Base-by-base conservation (phyloP, 1,140 invertebrate genomes). In the Tetramorium parvispinum region DNA sequence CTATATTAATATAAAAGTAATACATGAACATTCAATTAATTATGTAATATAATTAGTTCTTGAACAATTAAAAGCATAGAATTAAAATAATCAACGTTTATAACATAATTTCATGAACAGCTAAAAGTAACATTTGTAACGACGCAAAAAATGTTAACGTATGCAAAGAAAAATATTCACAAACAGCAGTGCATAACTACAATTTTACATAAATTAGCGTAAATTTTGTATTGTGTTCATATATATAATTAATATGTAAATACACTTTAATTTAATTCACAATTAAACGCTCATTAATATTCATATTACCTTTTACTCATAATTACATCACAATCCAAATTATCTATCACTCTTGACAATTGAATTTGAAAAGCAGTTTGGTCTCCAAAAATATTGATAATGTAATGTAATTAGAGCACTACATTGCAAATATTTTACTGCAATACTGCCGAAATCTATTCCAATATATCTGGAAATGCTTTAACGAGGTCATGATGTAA, bases 211-310 rank as follows among this genome's bases (percentile, higher is more conserved):
- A 66, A 66, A 66, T 46, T 46, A 43, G 40, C 21, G 24, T 55
- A n/a, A 37, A 65, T 21, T 81, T 81, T 32, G 37, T 21, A 68
- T 43, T 53, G 32, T 79, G 32, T 66, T 55, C 61, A 21, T 16
- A 68, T 16, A 68, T 68, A 24, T 18, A 27, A 81, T 68, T 55
- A 53, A 81, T 70, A 43, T 70, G 49, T 57, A 81, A 81, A 70
- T 70, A 13, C 8, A 65, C 32, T 55, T 65, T 27, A 27, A 81
- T 43, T 70, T 70, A 81, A 81, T 70, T 46, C 40, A 32, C 57
- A 46, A 78, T 63, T 63, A 49, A 61, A 63, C 7, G 21, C n/a
- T 3, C 10, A 78, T 78, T 78, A 78, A 63, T 78, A 78, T 78
- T 78, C 43, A 63, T 78, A 32, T 10, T 46, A 40, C 8, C n/a